Percentiles rank a stretch among this genome's conserved stretches.
Evolutionary conservation across 2,797 vertebrate genomes (phyloP).

Genomic region (Centropyge bicolor): DNA sequence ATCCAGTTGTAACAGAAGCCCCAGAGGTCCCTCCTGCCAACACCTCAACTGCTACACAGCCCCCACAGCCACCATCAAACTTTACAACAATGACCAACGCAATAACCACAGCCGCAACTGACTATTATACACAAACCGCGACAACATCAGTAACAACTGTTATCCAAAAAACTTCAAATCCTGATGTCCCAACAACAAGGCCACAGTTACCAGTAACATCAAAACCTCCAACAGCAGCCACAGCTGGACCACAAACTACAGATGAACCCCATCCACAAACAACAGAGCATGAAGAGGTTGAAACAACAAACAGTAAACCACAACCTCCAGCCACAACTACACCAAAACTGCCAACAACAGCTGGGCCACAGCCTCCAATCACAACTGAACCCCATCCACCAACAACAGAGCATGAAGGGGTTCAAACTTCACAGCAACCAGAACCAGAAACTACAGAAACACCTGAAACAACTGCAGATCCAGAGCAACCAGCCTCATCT

Average conservation of each 20-base stretch:
- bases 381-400: background rate
- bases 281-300: no score
- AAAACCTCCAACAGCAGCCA: background rate
- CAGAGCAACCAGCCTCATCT: no score
- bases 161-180: slow-evolving; percentile 8
- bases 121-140: no score
- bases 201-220: slow-evolving; percentile 19
- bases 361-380: background rate
- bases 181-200: background rate
- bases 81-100: background rate
- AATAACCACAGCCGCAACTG: background rate
- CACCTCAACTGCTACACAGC: slow-evolving; percentile 5
- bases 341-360: slow-evolving; percentile 2
- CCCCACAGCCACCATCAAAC: slow-evolving; percentile 6
- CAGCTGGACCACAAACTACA: slow-evolving; percentile 30
- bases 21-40: background rate
- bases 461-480: background rate
- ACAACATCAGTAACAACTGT: slow-evolving; percentile 3
- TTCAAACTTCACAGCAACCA: background rate
- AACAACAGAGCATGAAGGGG: background rate
- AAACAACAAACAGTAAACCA: no score
- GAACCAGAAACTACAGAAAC: background rate
- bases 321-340: slow-evolving; percentile 30
- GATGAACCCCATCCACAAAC: background rate
- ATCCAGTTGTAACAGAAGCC: slow-evolving; percentile 22